Evolutionary conservation across 2,888 invertebrate species (phyloP).

Genomic region (Rhagonycha fulva): DNA sequence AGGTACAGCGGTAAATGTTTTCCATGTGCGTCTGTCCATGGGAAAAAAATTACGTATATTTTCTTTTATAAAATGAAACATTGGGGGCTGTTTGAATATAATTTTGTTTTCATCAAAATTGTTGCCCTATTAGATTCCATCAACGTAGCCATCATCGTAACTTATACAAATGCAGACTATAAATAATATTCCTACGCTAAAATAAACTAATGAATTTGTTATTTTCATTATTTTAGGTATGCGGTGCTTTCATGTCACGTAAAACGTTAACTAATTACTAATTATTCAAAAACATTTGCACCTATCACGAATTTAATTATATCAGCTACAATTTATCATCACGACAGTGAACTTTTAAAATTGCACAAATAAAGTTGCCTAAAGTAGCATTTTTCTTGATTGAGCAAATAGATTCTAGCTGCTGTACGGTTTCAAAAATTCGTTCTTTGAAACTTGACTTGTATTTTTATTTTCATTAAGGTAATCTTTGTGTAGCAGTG

Average conservation of each 20-base stretch:
- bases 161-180: not conserved
- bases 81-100: too few relatives aligned
- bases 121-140: not conserved
- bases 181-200: not conserved
- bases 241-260: not conserved
- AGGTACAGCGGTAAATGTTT: not conserved
- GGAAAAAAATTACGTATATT: too few relatives aligned
- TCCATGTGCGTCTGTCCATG: not conserved
- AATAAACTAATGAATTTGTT: not conserved
- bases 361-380: not conserved
- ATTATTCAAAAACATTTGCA: not conserved
- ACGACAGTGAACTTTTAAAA: conserved; percentile 1
- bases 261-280: not conserved
- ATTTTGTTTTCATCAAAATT: not conserved
- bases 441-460: not conserved
- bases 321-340: not conserved
- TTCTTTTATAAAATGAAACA: too few relatives aligned
- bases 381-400: not conserved
- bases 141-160: not conserved
- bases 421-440: not conserved
- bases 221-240: not conserved
- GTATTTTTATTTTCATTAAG: not conserved
- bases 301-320: not conserved
- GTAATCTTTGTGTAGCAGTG: not conserved
- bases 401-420: not conserved